Conservation (phyloP, 1,140 invertebrate species). For the Diorhabda carinulata region DNA sequence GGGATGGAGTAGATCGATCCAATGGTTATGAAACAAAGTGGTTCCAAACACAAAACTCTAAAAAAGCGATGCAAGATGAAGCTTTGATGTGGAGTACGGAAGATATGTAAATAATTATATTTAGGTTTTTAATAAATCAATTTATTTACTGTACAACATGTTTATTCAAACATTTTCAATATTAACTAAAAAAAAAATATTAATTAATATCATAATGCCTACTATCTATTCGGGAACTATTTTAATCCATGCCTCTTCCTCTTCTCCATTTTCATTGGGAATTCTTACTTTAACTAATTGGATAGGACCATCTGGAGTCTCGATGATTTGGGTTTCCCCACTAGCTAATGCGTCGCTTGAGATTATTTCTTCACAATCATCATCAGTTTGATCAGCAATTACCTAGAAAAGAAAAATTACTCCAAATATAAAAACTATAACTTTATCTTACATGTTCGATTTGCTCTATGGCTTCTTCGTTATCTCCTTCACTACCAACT, state of each 20-base stretch:
- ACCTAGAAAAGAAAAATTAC: slow-evolving; percentile 17
- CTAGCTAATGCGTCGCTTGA: slow-evolving; percentile 42
- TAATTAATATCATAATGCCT: neutral
- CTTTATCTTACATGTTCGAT: neutral
- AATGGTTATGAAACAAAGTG: slow-evolving; percentile 94
- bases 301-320: slow-evolving; percentile 48
- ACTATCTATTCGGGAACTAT: slow-evolving; percentile 38
- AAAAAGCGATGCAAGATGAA: slow-evolving; percentile 75
- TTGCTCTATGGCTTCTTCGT: slow-evolving; percentile 21
- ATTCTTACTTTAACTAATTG: slow-evolving; percentile 53
- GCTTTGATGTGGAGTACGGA: slow-evolving; percentile 93
- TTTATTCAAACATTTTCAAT: neutral
- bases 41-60: slow-evolving; percentile 74
- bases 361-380: slow-evolving; percentile 44
- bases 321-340: slow-evolving; percentile 46
- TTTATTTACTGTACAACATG: too few relatives aligned
- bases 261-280: slow-evolving; percentile 49
- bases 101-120: slow-evolving; percentile 73
- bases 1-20: slow-evolving; percentile 97
- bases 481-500: slow-evolving; percentile 34
- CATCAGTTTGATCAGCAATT: slow-evolving; percentile 29
- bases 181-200: neutral
- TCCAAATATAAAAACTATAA: too few relatives aligned
- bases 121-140: too few relatives aligned
- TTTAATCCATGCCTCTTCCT: slow-evolving; percentile 47